A percentile compares a stretch with the other conserved stretches of the same genome.
Conservation (phyloP, 2,888 invertebrate species). For the Drosophila diplacantha region DNA sequence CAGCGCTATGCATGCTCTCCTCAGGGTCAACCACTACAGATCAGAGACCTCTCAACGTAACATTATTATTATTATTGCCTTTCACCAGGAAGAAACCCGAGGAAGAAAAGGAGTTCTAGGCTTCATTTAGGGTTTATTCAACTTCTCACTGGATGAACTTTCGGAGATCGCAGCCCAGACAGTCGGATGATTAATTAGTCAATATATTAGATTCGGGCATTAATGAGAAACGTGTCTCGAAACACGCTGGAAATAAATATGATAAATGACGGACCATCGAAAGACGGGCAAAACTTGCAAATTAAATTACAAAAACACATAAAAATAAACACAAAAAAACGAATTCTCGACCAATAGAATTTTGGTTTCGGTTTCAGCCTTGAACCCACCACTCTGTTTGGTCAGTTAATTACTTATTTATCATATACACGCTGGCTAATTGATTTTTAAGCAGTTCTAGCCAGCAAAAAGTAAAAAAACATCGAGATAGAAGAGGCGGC, state of each 20-base stretch:
- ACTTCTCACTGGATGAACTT: constrained; percentile 46
- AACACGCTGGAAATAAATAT: constrained; percentile 36
- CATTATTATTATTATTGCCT: constrained; percentile 32
- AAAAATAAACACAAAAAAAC: constrained; percentile 12
- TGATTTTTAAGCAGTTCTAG: constrained; percentile 58
- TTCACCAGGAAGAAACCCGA: constrained; percentile 61
- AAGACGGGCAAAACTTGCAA: constrained; percentile 50
- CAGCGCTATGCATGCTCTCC: constrained; percentile 32
- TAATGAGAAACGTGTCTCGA: constrained; percentile 39
- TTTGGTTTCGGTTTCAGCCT: constrained; percentile 50
- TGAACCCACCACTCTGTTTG: constrained; percentile 51
- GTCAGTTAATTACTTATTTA: constrained; percentile 61
- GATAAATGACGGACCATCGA: constrained; percentile 51
- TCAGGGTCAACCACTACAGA: constrained; percentile 56
- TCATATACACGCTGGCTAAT: constrained; percentile 45
- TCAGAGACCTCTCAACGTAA: background rate
- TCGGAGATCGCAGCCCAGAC: constrained; percentile 35
- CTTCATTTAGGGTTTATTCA: constrained; percentile 57
- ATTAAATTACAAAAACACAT: constrained; percentile 53
- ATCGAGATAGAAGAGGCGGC: constrained; percentile 20
- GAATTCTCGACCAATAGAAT: constrained; percentile 23
- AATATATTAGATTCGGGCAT: constrained; percentile 28
- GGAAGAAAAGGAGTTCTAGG: constrained; percentile 30
- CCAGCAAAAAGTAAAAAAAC: constrained; percentile 8
- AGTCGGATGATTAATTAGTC: constrained; percentile 55